Evolutionary conservation across 2,113 vertebrate species (phyloP), one percentile per base, ranked within the genome.

Genomic region (Peromyscus leucopus): DNA sequence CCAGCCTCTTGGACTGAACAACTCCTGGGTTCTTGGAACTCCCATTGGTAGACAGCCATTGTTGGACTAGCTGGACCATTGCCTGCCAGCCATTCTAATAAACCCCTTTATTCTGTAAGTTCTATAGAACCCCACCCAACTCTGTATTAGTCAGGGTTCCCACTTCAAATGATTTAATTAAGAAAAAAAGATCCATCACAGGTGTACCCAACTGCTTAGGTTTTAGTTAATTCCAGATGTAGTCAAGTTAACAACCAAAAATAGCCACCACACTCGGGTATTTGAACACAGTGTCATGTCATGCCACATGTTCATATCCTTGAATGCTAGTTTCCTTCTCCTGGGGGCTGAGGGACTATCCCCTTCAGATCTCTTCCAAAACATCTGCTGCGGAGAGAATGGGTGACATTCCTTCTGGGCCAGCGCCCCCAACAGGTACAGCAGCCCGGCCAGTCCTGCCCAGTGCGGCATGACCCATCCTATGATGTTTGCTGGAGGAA

Each of bases 91-190:
- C 51, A 57, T 57, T 82, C 51, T n/a, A 36, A 51, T 55, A 55
- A 51, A 55, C 51, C 46, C 75, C 46, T 51, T 74, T 39, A 22
- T 39, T 57, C 48, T 57, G 1, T 19, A 39, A 59, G 15, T 65
- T 65, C 82, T 42, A 65, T 15, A 84, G 82, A 31, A 63, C 59
- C 24, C 39, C 28, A 85, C 59, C 82, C 46, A 84, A 85, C 46
- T 65, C 8, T 65, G 39, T 65, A 85, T 26, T 65, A 65, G 24
- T 84, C 59, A 84, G 59, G 55, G 26, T 85, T 85, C 82, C 59
- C 22, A 85, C 39, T 46, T 85, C 59, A 65, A 85, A 65, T 84
- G n/a, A 85, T 46, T 65, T 65, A 65, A 65, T 84, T 84, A 84
- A 63, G 39, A 71, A 71, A 71, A 65, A 61, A 61, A 42, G 42